A percentile compares a stretch with the other conserved stretches of the same genome.
Evolutionary conservation across 1,140 invertebrate species (phyloP).

Genomic region (Cherax quadricarinatus): DNA sequence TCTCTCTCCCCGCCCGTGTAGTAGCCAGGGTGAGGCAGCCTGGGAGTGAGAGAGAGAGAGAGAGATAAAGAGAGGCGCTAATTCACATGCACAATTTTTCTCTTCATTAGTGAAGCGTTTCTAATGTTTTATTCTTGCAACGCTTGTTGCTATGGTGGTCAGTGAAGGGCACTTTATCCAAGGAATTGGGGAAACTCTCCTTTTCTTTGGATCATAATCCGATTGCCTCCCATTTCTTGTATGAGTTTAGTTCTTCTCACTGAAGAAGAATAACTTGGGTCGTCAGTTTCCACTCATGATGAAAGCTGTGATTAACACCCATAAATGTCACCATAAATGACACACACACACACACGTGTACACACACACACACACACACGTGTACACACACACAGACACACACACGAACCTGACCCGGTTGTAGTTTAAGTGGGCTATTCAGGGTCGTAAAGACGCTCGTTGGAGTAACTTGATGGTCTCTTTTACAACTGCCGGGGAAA

Average conservation of each 20-base stretch:
- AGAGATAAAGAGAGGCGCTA: neutral
- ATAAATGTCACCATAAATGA: neutral
- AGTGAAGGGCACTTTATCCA: too few species aligned
- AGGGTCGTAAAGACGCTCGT: conserved; percentile 68
- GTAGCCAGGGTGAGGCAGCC: neutral
- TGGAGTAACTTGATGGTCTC: conserved; percentile 63
- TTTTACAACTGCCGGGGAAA: conserved; percentile 62
- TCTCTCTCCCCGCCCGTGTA: neutral
- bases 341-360: conserved; percentile 6
- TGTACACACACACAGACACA: neutral
- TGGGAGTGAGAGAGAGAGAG: neutral
- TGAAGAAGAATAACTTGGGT: too few species aligned
- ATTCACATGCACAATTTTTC: too few species aligned
- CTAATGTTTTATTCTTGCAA: too few species aligned
- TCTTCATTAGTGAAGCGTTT: too few species aligned
- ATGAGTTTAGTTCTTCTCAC: too few species aligned
- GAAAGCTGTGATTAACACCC: neutral
- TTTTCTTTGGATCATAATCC: neutral
- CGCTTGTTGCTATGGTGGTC: too few species aligned
- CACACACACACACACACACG: conserved; percentile 5
- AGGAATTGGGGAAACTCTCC: neutral
- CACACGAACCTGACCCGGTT: conserved; percentile 28
- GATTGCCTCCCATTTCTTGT: too few species aligned
- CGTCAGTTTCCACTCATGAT: neutral
- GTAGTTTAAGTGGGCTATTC: conserved; percentile 65